Percentiles rank a stretch among this genome's conserved stretches.
phyloP scores from a whole-genome alignment of 2,113 vertebrate genomes.

The Equus quagga region DNA sequence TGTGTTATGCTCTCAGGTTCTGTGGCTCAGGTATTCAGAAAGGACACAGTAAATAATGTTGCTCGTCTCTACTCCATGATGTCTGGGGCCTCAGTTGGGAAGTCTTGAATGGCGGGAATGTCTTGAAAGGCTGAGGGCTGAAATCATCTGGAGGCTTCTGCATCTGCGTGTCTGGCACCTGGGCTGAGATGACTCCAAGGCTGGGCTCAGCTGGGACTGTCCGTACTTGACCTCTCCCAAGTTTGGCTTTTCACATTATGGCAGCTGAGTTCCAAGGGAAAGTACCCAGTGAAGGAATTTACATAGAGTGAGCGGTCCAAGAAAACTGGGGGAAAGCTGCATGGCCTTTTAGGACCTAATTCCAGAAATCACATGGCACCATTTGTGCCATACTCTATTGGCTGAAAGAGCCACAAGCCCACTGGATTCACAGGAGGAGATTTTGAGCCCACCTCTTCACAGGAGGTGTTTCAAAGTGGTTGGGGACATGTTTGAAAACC shows the following conservation, averaged over 20 bases:
- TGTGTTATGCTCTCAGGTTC: neutral
- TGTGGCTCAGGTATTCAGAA: neutral
- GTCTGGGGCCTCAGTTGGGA: constrained; percentile 76
- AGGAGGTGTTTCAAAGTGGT: neutral
- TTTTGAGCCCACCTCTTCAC: neutral
- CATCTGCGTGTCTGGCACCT: neutral
- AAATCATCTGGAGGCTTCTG: neutral
- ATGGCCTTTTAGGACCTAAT: neutral
- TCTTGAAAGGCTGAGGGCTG: neutral
- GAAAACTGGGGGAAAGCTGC: neutral
- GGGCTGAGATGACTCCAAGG: neutral
- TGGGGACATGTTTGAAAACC: neutral
- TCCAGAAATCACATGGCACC: neutral
- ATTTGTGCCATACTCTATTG: neutral
- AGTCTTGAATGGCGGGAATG: neutral
- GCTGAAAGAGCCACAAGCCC: neutral
- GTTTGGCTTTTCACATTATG: neutral
- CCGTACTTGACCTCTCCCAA: neutral
- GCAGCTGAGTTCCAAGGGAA: neutral
- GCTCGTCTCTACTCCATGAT: constrained; percentile 86
- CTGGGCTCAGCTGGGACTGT: neutral
- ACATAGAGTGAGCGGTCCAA: neutral
- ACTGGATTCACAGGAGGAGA: neutral
- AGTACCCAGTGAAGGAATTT: neutral
- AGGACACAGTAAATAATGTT: neutral